Evolutionary conservation across 2,113 vertebrate genomes (phyloP), one percentile per base, ranked within the genome.

Genomic region (Vicugna pacos): DNA sequence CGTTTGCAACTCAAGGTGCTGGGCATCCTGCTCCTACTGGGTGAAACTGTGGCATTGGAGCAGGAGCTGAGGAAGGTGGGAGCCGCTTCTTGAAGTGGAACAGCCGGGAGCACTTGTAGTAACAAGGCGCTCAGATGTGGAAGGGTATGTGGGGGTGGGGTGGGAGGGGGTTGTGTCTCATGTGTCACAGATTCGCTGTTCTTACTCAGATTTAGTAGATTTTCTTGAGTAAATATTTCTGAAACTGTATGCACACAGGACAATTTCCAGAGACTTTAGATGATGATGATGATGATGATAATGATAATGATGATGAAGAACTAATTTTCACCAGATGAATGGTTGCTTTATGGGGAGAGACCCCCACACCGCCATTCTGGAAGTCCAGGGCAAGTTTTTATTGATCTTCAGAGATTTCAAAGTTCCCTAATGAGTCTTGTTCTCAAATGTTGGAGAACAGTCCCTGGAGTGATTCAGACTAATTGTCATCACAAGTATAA

Each of bases 171-270:
- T 17, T 26, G 10, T 67, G 48, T 12, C 48, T 58, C 58, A 87
- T 3, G 56, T 28, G 15, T 32, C 32, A 75, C 15, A 54, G 13
- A 16, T 26, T 54, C 32, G 8, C 17, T 54, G 20, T 54, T 42
- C 19, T 58, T 73, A 67, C 15, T 11, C 26, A 54, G 42, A 75
- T 38, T 48, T 69, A 48, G 30, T 54, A 95, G 15, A 56, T 60
- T 91, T 90, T 42, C 26, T 60, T 77, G 76, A 83, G 64, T 54
- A 83, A 32, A 46, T n/a, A 12, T 62, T 48, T 67, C 30, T 62
- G 14, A 32, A 54, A 46, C 14, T 72, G 8, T 86, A 65, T 42
- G 9, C 17, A 75, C 17, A 89, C 30, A 86, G 38, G 48, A 83
- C 9, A 89, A 32, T 80, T 73, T 48, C 15, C 80, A 81, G 48